These are phyloP conservation scores for Kradibia gibbosae DNA, from an alignment of 1,140 invertebrate species.

Conservation along the genomic window DNA sequence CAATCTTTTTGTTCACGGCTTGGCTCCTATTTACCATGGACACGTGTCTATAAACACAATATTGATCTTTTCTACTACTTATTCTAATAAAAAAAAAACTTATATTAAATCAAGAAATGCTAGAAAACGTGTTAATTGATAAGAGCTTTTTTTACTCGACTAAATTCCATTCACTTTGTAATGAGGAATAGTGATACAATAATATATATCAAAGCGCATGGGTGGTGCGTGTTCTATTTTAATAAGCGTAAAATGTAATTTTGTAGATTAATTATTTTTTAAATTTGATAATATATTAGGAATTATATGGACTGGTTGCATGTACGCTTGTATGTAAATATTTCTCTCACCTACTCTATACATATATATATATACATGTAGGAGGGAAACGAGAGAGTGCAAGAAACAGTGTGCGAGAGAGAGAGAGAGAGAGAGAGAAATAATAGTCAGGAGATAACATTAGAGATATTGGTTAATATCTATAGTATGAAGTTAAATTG, in stretches of 20 bases:
- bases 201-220: too few species aligned
- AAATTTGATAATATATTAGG: too few species aligned
- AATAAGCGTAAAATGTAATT: too few species aligned
- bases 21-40: not conserved
- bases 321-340: too few species aligned
- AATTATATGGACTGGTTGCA: too few species aligned
- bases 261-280: too few species aligned
- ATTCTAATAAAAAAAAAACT: not conserved
- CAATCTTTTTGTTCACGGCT: not conserved
- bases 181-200: too few species aligned
- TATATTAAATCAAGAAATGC: not conserved
- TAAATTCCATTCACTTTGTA: too few species aligned
- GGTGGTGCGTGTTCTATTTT: too few species aligned
- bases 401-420: not conserved
- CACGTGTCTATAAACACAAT: not conserved
- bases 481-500: conserved; percentile 6
- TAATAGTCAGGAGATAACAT: not conserved
- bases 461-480: not conserved
- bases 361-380: not conserved
- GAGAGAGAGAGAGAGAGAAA: not conserved
- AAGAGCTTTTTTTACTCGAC: too few species aligned
- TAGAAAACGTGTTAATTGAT: not conserved
- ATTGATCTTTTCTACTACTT: not conserved
- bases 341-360: too few species aligned
- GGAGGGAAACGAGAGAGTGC: not conserved